A percentile compares a stretch with the other conserved stretches of the same genome.
phyloP scores from a whole-genome alignment of 2,797 vertebrate species.

The Choloepus didactylus region DNA sequence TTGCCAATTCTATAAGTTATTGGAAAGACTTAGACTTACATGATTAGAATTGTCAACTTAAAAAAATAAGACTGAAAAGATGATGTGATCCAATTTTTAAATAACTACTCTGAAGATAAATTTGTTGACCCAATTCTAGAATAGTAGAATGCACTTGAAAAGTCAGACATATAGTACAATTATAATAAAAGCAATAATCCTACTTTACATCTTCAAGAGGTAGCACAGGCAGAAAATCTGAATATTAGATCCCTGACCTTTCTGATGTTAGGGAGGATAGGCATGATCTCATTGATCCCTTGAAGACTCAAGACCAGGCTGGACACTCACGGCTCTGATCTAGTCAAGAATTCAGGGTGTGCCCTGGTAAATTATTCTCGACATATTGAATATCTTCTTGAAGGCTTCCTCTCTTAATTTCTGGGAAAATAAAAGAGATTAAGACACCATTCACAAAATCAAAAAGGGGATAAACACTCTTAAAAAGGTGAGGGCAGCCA shows the following conservation, averaged over 20 bases:
- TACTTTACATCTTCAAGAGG: background rate
- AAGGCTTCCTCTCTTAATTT: background rate
- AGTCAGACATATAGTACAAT: background rate
- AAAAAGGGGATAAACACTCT: background rate
- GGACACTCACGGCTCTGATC: background rate
- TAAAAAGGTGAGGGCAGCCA: background rate
- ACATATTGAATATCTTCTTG: background rate
- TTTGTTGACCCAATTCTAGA: conserved; percentile 28
- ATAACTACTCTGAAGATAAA: background rate
- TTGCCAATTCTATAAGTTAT: conserved; percentile 23
- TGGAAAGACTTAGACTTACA: background rate
- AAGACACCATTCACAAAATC: background rate
- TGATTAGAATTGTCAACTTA: background rate
- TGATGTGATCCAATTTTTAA: conserved; percentile 44
- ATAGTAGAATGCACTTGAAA: conserved; percentile 13
- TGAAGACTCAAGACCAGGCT: conserved; percentile 1
- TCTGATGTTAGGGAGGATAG: background rate
- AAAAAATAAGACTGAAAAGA: conserved; percentile 16
- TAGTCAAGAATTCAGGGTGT: background rate
- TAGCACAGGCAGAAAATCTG: background rate
- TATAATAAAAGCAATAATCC: background rate
- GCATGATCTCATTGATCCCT: background rate
- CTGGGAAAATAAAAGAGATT: background rate
- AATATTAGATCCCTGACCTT: conserved; percentile 16
- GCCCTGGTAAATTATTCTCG: background rate